These are phyloP conservation scores for Styela plicata DNA, from an alignment of 23 tunicate genomes.

Conservation along the genomic window DNA sequence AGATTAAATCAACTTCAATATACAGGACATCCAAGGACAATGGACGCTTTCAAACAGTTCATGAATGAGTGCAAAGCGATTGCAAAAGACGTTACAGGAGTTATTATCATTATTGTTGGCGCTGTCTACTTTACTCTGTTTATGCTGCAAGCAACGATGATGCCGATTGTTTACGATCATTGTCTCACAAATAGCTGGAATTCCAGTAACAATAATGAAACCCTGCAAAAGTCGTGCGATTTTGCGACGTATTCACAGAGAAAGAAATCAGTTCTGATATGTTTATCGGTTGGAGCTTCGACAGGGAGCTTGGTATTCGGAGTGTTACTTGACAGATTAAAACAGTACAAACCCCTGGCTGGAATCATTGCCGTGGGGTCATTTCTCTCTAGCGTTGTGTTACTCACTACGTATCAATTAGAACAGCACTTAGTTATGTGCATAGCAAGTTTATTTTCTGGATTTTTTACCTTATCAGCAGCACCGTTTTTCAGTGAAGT, in stretches of 20 bases:
- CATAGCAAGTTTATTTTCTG: background rate
- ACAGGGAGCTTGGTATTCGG: background rate
- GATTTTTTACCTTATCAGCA: background rate
- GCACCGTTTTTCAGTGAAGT: background rate
- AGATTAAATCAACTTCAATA: background rate
- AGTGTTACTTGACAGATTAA: background rate
- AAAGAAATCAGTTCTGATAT: background rate
- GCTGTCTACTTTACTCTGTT: background rate
- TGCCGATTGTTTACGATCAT: background rate
- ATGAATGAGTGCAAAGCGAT: background rate
- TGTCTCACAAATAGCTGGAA: background rate
- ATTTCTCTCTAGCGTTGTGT: background rate
- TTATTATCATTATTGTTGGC: background rate
- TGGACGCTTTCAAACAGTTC: background rate
- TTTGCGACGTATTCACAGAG: background rate
- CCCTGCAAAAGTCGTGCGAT: too few relatives aligned
- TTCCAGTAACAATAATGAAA: background rate
- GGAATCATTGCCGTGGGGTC: background rate
- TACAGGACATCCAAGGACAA: background rate
- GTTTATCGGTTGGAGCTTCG: background rate
- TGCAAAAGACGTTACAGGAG: background rate
- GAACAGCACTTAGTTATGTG: background rate
- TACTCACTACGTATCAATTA: background rate
- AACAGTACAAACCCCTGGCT: background rate
- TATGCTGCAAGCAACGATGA: background rate